A percentile compares a stretch with the other conserved stretches of the same genome.
Evolutionary conservation across 2,888 invertebrate genomes (phyloP).

Genomic region (Plebejus argus): DNA sequence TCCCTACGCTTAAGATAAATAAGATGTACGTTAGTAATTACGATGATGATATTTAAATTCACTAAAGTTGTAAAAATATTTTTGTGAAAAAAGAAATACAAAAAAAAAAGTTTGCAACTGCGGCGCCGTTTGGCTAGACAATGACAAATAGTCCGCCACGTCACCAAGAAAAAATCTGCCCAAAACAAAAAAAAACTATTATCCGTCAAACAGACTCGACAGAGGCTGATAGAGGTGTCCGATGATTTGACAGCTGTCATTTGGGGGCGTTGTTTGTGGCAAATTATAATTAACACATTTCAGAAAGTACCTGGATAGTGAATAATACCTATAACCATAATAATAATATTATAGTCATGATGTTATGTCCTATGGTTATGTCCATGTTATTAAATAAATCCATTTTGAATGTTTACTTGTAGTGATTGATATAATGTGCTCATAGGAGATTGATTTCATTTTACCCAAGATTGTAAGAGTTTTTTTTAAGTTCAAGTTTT

Average conservation of each 20-base stretch:
- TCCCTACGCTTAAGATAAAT: neutral
- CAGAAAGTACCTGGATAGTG: neutral
- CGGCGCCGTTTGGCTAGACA: conserved; percentile 34
- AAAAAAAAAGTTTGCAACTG: conserved; percentile 27
- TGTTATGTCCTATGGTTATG: too few species aligned
- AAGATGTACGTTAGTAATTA: neutral
- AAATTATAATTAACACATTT: conserved; percentile 57
- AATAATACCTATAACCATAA: too few species aligned
- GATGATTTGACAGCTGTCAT: conserved; percentile 75
- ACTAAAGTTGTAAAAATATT: neutral
- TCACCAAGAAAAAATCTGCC: conserved; percentile 41
- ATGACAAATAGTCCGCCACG: conserved; percentile 52
- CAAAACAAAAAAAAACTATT: conserved; percentile 43
- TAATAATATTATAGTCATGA: too few species aligned
- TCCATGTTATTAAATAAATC: too few species aligned
- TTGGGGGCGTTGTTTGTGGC: conserved; percentile 60
- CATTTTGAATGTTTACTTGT: too few species aligned
- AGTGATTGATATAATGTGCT: neutral
- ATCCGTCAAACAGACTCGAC: conserved; percentile 41
- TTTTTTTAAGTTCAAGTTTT: too few species aligned
- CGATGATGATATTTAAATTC: neutral
- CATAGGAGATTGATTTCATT: too few species aligned
- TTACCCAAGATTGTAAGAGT: too few species aligned
- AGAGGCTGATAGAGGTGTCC: conserved; percentile 63
- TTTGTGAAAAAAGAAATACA: neutral